These are phyloP conservation scores for Lepidurus packardi DNA, from an alignment of 1,140 invertebrate species.

Conservation along the genomic window DNA sequence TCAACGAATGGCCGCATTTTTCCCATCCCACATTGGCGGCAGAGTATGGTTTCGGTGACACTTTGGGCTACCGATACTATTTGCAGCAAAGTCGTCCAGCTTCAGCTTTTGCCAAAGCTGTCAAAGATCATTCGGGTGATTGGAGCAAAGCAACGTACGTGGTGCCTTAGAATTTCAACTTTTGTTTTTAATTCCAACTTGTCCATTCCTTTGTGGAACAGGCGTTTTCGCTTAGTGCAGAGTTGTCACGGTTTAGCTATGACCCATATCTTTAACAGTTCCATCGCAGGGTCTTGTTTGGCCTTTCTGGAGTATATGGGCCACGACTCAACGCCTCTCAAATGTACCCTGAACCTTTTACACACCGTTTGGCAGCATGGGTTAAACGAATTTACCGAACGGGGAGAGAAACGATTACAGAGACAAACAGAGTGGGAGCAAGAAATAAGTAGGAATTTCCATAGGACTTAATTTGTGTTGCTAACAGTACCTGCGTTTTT, in stretches of 20 bases:
- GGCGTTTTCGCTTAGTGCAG: neutral
- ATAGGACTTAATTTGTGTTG: neutral
- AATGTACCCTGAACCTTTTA: neutral
- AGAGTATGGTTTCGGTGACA: neutral
- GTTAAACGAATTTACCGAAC: neutral
- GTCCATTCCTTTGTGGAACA: neutral
- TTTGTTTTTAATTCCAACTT: no score
- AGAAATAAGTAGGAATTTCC: neutral
- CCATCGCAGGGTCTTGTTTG: neutral
- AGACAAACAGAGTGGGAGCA: neutral
- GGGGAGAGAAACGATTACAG: neutral
- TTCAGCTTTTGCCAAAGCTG: neutral
- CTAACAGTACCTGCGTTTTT: neutral
- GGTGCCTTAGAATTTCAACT: neutral
- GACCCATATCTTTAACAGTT: neutral
- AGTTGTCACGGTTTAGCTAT: neutral
- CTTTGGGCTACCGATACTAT: neutral
- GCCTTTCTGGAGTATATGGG: neutral
- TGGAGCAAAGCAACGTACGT: slow-evolving; percentile 6
- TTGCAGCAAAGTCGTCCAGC: slow-evolving; percentile 7
- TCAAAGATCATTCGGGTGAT: neutral
- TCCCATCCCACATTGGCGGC: neutral
- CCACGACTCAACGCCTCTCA: neutral
- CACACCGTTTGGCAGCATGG: neutral
- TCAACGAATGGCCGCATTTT: neutral